Evolutionary conservation across 2,888 invertebrate species (phyloP), one percentile per base, ranked within the genome.

Genomic region (Heliconius hortense): DNA sequence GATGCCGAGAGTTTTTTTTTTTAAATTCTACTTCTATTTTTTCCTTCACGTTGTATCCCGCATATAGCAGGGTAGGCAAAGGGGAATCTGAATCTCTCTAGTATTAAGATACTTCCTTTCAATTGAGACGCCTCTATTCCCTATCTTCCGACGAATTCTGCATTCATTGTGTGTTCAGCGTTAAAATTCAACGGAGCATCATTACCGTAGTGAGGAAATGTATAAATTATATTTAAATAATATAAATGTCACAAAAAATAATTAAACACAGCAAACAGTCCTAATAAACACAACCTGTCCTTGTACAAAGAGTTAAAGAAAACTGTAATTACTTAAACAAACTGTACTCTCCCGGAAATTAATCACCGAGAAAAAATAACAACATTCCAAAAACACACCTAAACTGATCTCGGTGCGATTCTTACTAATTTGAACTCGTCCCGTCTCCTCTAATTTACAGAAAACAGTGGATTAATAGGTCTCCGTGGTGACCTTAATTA

Each of bases 391-490:
- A 73, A 75, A 74, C 68, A 63, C 71, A 39, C 28, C 72, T 72
- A 71, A 76, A 76, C 28, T 71, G 74, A 74, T 74, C 84, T 84
- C 84, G 82, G 83, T 86, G 86, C 86, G 86, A 88, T 89, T 88
- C 86, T 89, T 89, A 88, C 88, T 90, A 88, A 89, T 90, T 90
- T 88, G 84, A 86, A 87, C 87, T 86, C 87, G 84, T 79, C 66
- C 79, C 82, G 82, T 79, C 83, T 84, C 87, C 84, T 88, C 87
- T 88, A 88, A 89, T 90, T 87, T 88, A 82, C 82, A 82, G 82
- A 84, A 85, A 89, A 87, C 90, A 87, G 82, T 85, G 87, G 88
- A 90, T 90, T 90, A 90, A 90, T 88, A 87, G 84, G 82, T 80
- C 83, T 86, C 82, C 84, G 76, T 83, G 84, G 84, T 84, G 85